phyloP scores from a whole-genome alignment of 2,888 invertebrate genomes.

The Leptinotarsa haldemani region DNA sequence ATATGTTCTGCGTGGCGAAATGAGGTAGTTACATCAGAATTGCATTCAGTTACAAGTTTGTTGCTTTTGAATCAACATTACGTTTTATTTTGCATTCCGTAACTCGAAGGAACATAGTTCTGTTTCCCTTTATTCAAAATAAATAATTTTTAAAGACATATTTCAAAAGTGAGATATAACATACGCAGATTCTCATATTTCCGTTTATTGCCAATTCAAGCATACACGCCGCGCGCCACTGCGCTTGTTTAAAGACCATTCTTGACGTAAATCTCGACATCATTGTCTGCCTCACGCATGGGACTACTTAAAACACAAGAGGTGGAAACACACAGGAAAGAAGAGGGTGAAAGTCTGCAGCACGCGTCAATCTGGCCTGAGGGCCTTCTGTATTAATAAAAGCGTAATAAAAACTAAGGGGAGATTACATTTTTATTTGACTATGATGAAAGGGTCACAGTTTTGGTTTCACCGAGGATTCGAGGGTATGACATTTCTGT shows the following conservation, averaged over 20 bases:
- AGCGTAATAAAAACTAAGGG: slow-evolving; percentile 40
- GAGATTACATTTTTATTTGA: slow-evolving; percentile 37
- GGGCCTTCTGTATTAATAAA: slow-evolving; percentile 40
- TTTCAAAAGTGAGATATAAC: too few species aligned
- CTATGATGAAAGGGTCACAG: slow-evolving; percentile 25
- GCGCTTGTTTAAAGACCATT: slow-evolving; percentile 32
- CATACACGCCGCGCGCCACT: slow-evolving; percentile 13
- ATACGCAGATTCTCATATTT: too few species aligned
- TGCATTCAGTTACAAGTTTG: too few species aligned
- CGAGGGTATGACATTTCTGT: neutral
- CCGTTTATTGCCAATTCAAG: too few species aligned
- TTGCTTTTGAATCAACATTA: too few species aligned
- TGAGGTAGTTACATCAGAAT: too few species aligned
- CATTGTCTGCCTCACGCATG: slow-evolving; percentile 60
- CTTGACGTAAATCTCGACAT: slow-evolving; percentile 53
- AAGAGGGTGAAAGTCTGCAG: slow-evolving; percentile 44
- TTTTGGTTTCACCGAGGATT: slow-evolving; percentile 14
- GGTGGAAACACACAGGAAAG: slow-evolving; percentile 30
- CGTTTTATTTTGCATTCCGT: too few species aligned
- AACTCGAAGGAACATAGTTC: too few species aligned
- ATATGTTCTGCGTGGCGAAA: too few species aligned
- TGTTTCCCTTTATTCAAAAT: too few species aligned
- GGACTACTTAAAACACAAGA: slow-evolving; percentile 40
- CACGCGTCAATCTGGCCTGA: slow-evolving; percentile 40
- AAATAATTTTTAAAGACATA: too few species aligned